phyloP scores from a whole-genome alignment of 2,113 vertebrate genomes.

The Anguilla japonica region DNA sequence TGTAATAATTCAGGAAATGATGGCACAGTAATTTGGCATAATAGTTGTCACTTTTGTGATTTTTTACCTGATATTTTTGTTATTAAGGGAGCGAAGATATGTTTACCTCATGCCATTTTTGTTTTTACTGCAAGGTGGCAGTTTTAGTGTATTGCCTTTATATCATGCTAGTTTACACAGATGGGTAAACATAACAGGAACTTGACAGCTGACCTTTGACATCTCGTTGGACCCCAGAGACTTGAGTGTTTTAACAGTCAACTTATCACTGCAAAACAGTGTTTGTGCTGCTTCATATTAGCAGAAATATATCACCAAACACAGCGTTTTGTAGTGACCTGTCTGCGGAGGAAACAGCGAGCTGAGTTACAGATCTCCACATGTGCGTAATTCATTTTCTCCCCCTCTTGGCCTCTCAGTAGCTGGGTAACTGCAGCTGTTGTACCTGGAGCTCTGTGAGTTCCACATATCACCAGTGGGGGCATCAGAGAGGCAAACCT shows the following conservation, averaged over 20 bases:
- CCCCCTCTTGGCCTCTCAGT: not conserved
- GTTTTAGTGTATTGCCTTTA: not conserved
- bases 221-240: not conserved
- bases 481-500: conserved; percentile 15
- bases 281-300: not conserved
- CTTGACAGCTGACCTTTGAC: not conserved
- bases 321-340: too few species aligned
- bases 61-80: not conserved
- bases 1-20: not conserved
- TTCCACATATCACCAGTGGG: conserved; percentile 38
- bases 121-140: not conserved
- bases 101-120: not conserved
- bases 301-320: not conserved
- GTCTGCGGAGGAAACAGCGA: not conserved
- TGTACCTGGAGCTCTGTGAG: not conserved
- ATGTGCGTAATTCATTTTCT: conserved; percentile 13
- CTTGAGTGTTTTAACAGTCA: not conserved
- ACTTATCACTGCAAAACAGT: not conserved
- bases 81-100: not conserved
- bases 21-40: not conserved
- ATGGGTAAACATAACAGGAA: not conserved
- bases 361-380: not conserved
- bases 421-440: not conserved
- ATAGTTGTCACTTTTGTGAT: not conserved
- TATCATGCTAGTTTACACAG: not conserved